phyloP scores from a whole-genome alignment of 2,797 vertebrate genomes.

The Glyptemys insculpta region DNA sequence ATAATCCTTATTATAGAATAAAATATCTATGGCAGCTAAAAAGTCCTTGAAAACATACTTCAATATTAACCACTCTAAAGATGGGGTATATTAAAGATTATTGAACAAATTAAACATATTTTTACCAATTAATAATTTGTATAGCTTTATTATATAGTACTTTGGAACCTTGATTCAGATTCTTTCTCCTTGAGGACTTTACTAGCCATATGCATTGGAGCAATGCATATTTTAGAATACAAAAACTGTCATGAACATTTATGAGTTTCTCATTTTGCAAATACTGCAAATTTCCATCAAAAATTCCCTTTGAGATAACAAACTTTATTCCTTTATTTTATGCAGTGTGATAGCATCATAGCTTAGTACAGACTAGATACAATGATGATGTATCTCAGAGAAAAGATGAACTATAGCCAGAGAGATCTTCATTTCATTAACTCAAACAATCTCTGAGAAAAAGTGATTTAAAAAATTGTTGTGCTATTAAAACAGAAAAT shows the following conservation, averaged over 20 bases:
- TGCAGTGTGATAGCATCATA: neutral
- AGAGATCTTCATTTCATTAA: conserved; percentile 63
- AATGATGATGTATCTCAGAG: neutral
- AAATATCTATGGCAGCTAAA: conserved; percentile 74
- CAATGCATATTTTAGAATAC: neutral
- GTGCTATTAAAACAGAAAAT: conserved; percentile 28
- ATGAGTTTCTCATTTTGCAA: neutral
- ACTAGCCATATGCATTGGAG: accelerated
- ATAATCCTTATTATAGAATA: conserved; percentile 70
- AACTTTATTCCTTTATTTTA: neutral
- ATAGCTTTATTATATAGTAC: neutral
- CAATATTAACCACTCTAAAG: conserved; percentile 52
- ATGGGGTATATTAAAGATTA: conserved; percentile 58
- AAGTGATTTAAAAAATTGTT: conserved; percentile 26
- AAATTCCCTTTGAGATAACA: conserved; percentile 9
- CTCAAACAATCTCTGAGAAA: conserved; percentile 62
- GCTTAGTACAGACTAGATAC: neutral
- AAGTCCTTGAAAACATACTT: conserved; percentile 70
- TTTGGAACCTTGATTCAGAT: neutral
- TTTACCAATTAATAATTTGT: conserved; percentile 52
- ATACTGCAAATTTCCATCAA: neutral
- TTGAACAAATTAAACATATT: conserved; percentile 63
- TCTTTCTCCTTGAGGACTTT: neutral
- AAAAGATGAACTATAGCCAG: conserved; percentile 48
- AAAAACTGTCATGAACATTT: neutral